Percentiles rank a stretch among this genome's conserved stretches.
Evolutionary conservation across 2,888 invertebrate species (phyloP).

Genomic region (Drosophila aldrichi): DNA sequence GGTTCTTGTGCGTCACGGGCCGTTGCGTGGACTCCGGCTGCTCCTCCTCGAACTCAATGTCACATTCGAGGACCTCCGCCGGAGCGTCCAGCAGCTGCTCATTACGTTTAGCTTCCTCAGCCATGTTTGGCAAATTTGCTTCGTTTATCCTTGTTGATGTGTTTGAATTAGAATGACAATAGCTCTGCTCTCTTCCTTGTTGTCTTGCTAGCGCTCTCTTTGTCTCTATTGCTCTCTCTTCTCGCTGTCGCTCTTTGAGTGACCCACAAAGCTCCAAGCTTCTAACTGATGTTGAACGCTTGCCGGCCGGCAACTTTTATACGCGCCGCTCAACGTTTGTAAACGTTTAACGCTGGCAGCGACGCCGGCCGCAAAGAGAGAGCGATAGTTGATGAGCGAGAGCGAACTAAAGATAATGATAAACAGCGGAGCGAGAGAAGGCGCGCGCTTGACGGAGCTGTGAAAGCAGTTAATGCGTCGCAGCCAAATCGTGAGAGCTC

Average conservation of each 20-base stretch:
- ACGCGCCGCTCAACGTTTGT: constrained; percentile 39
- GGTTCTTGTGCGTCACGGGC: neutral
- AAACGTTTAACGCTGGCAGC: constrained; percentile 51
- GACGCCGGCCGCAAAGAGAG: neutral
- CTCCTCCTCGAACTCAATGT: constrained; percentile 37
- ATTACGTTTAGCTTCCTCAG: constrained; percentile 29
- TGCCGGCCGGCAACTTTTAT: constrained; percentile 74
- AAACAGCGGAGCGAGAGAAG: neutral
- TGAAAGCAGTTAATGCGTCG: constrained; percentile 6
- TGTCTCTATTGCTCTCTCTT: neutral
- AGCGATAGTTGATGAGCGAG: neutral
- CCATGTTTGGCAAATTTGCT: constrained; percentile 44
- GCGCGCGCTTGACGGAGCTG: constrained; percentile 15
- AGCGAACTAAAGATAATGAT: neutral
- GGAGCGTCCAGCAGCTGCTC: constrained; percentile 30
- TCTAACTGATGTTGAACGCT: constrained; percentile 56
- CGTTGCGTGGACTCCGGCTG: constrained; percentile 30
- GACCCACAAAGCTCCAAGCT: constrained; percentile 44
- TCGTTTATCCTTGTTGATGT: neutral
- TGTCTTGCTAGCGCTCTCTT: neutral
- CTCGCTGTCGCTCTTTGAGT: constrained; percentile 1
- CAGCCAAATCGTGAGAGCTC: constrained; percentile 6
- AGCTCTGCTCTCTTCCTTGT: neutral
- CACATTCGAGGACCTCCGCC: constrained; percentile 45
- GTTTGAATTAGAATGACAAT: neutral